Evolutionary conservation across 2,797 vertebrate species (phyloP).

Genomic region (Fringilla coelebs): DNA sequence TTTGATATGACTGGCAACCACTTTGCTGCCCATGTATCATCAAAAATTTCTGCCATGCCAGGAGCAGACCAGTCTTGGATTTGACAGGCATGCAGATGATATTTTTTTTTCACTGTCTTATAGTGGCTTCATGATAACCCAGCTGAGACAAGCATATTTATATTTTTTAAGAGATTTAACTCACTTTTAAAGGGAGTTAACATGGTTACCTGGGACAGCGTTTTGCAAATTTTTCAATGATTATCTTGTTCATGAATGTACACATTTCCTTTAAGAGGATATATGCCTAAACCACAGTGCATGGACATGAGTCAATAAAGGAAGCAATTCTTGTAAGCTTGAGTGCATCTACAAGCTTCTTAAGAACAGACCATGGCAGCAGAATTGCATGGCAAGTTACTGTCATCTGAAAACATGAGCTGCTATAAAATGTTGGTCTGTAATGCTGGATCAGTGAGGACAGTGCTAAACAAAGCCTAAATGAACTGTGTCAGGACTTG

Average conservation of each 20-base stretch:
- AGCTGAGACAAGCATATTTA: neutral
- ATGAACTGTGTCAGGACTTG: neutral
- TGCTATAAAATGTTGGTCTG: neutral
- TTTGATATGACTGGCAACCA: neutral
- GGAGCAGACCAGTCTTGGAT: neutral
- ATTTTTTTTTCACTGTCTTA: neutral
- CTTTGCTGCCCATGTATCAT: neutral
- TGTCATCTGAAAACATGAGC: neutral
- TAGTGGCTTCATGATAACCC: neutral
- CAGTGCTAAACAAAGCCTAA: neutral
- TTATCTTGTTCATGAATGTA: neutral
- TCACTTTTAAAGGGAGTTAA: neutral
- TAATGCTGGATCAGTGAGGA: neutral
- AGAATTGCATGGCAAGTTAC: neutral
- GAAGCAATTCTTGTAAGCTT: conserved; percentile 17
- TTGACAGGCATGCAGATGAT: neutral
- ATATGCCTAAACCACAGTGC: neutral
- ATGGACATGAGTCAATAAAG: conserved; percentile 49
- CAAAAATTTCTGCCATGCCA: neutral
- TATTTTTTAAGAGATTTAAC: neutral
- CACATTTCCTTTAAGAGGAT: conserved; percentile 6
- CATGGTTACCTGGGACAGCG: neutral
- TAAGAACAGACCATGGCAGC: neutral
- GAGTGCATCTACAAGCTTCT: neutral
- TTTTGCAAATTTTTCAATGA: neutral